Evolutionary conservation across 2,113 vertebrate genomes (phyloP).

Genomic region (Shinisaurus crocodilurus): DNA sequence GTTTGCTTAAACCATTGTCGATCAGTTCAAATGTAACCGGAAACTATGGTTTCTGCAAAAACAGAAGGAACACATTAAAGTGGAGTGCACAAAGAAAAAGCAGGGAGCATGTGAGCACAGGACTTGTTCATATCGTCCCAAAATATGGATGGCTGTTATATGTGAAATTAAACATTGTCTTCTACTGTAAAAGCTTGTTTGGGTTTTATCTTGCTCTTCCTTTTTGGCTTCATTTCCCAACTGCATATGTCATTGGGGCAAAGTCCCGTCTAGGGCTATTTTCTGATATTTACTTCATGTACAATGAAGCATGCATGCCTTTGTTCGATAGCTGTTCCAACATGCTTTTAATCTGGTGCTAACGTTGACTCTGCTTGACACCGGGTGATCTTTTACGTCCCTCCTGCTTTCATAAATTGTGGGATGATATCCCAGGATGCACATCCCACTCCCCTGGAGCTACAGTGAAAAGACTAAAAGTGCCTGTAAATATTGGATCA

Average conservation of each 20-base stretch:
- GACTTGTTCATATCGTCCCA: background rate
- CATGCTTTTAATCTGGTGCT: background rate
- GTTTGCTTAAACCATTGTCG: background rate
- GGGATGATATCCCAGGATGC: background rate
- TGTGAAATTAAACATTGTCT: background rate
- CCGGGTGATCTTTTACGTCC: background rate
- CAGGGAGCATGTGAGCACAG: background rate
- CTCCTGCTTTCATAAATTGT: background rate
- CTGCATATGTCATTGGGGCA: accelerated
- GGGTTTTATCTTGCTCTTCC: accelerated
- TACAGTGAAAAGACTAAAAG: background rate
- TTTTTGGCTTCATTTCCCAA: accelerated
- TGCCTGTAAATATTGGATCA: background rate
- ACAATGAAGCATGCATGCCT: background rate
- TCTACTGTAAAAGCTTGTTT: accelerated
- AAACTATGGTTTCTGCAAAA: background rate
- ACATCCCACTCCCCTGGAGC: background rate
- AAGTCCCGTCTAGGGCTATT: accelerated
- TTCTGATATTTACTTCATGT: background rate
- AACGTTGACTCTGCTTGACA: background rate
- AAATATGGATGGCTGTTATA: background rate
- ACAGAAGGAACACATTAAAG: background rate
- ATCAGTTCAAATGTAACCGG: background rate
- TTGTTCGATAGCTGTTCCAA: background rate
- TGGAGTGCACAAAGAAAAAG: background rate